Conservation (phyloP, 1,140 invertebrate genomes). For the Sesamia nonagrioides region DNA sequence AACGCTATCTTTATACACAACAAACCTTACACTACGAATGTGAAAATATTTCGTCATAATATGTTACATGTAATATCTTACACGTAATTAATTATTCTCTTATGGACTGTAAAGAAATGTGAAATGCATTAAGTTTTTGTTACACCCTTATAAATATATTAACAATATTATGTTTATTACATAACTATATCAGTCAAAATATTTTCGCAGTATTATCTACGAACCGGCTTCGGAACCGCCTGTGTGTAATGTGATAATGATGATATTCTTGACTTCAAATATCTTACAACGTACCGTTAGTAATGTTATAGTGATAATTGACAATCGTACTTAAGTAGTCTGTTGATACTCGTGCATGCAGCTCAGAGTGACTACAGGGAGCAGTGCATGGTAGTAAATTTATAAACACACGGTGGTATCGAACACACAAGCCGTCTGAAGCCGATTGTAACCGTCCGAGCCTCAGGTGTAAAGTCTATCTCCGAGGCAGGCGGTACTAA, state of each 20-base stretch:
- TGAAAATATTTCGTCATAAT: conserved; percentile 85
- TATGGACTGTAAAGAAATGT: conserved; percentile 85
- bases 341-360: conserved; percentile 26
- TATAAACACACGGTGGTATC: conserved; percentile 31
- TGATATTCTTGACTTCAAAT: conserved; percentile 23
- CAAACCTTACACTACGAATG: conserved; percentile 85
- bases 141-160: conserved; percentile 85
- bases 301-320: conserved; percentile 29
- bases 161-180: conserved; percentile 78
- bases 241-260: conserved; percentile 38
- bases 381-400: background rate
- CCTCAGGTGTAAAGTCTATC: conserved; percentile 27
- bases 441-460: conserved; percentile 42
- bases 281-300: conserved; percentile 15
- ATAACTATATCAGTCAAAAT: conserved; percentile 86
- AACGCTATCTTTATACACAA: conserved; percentile 85
- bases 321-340: conserved; percentile 18
- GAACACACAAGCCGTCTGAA: conserved; percentile 50
- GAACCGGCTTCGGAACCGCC: conserved; percentile 62
- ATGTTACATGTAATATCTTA: conserved; percentile 66
- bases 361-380: background rate
- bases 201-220: conserved; percentile 79
- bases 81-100: conserved; percentile 77
- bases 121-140: conserved; percentile 86
- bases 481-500: conserved; percentile 37